Conservation (phyloP, 92 coral and sea anemone genomes). For the Paragorgia papillata region DNA sequence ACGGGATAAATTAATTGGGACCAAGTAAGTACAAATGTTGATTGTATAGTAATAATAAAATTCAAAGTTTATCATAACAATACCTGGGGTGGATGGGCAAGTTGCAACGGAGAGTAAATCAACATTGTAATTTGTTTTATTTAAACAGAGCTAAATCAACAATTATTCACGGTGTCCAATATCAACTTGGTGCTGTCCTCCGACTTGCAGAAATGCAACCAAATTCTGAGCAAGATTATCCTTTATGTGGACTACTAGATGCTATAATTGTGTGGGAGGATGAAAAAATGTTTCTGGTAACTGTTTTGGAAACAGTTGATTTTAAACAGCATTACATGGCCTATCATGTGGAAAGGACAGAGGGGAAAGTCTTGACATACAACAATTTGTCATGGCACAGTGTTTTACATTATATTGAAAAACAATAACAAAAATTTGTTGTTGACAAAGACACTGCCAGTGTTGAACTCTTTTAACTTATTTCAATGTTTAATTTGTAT, state of each 20-base stretch:
- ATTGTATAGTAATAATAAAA: too few relatives aligned
- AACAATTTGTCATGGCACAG: slow-evolving; percentile 31
- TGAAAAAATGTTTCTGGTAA: slow-evolving; percentile 45
- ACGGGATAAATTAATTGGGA: not conserved
- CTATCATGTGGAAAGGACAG: slow-evolving; percentile 40
- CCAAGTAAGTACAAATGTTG: not conserved
- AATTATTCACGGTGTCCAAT: slow-evolving; percentile 46
- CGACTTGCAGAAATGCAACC: slow-evolving; percentile 45
- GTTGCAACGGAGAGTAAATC: not conserved
- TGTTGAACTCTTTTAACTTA: not conserved
- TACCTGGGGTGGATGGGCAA: too few relatives aligned
- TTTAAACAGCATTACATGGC: slow-evolving; percentile 52
- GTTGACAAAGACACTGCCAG: slow-evolving; percentile 39
- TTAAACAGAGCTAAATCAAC: slow-evolving; percentile 3
- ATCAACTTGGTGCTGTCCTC: slow-evolving; percentile 53
- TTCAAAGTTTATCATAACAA: too few relatives aligned
- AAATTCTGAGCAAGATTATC: slow-evolving; percentile 44
- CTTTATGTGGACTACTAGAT: slow-evolving; percentile 41
- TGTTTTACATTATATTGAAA: slow-evolving; percentile 10
- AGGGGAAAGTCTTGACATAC: slow-evolving; percentile 22
- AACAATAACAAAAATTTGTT: slow-evolving; percentile 13
- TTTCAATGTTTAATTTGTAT: too few relatives aligned
- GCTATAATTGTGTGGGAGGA: slow-evolving; percentile 55
- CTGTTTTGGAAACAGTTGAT: slow-evolving; percentile 32
- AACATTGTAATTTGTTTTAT: not conserved